Evolutionary conservation across 2,797 vertebrate genomes (phyloP), one percentile per base, ranked within the genome.

Genomic region (Neosilurus mollespiculum): DNA sequence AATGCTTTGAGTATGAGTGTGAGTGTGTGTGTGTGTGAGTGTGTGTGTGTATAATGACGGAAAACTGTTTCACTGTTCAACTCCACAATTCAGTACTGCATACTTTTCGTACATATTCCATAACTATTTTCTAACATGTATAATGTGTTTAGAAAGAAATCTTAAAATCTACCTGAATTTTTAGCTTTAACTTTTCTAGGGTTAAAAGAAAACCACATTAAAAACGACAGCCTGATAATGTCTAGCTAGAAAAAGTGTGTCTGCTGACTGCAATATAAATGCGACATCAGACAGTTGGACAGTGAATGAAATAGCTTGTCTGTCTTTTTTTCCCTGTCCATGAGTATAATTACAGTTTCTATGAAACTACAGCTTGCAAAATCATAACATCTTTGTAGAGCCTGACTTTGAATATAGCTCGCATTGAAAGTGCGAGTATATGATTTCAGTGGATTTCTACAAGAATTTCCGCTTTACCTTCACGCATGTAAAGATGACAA

Each of bases 381-480:
- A 75, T 61, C 75, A 49, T 49, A 59, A 1, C 37, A 4, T 24
- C 30, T 61, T 59, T 78, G 34, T 62, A 78, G 3, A 26, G 20
- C 24, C 62, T 51, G 9, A 43, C 62, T 49, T 6, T 10, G 18
- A 78, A 78, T 24, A 10, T 24, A 64, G 20, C 26, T 51, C 14
- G 26, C 3, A 64, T 59, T 6, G 59, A 26, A 78, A 78, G 34
- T 51, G 59, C n/a, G 14, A 78, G 59, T 18, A 37, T 26, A 14
- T 6, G n/a, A 64, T 26, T 78, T 62, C 30, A 14, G 7, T 59
- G 56, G 56, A 58, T 15, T 58, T 43, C 58, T 78, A 62, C 20
- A 62, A 62, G 34, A 51, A 64, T 49, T 78, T 51, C 59, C 76
- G 64, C 37, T 78, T 78, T 61, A 78, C 43, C 61, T 78, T 78